Conservation (phyloP, 1,140 invertebrate species). For the Teleopsis dalmanni region DNA sequence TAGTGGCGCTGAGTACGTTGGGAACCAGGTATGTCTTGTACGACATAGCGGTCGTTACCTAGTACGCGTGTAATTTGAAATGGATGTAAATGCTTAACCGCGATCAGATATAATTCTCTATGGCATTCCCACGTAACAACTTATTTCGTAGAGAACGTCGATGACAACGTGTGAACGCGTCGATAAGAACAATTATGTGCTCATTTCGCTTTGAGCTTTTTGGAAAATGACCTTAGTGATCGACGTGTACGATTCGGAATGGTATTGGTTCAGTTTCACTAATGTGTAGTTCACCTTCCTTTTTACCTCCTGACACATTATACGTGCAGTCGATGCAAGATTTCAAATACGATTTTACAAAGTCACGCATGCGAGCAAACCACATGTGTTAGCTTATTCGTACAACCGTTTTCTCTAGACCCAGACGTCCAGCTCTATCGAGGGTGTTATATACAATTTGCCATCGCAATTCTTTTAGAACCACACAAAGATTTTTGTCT, state of each 20-base stretch:
- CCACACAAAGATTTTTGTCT: background rate
- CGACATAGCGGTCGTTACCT: too few relatives aligned
- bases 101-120: too few relatives aligned
- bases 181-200: constrained; percentile 18
- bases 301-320: constrained; percentile 6
- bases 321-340: constrained; percentile 21
- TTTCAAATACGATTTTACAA: constrained; percentile 17
- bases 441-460: background rate
- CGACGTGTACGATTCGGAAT: constrained; percentile 16
- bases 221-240: constrained; percentile 22
- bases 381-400: constrained; percentile 21
- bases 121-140: too few relatives aligned
- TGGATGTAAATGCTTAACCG: too few relatives aligned
- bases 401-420: constrained; percentile 5
- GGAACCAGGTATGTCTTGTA: too few relatives aligned
- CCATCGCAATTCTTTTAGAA: constrained; percentile 7
- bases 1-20: too few relatives aligned
- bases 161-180: constrained; percentile 22
- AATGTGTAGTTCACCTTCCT: constrained; percentile 1
- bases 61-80: too few relatives aligned
- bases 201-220: constrained; percentile 16
- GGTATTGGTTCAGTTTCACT: constrained; percentile 4
- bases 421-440: constrained; percentile 6
- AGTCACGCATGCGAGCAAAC: constrained; percentile 18
- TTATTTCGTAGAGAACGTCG: too few relatives aligned